These are phyloP conservation scores for Macrochelys suwanniensis DNA, from an alignment of 2,797 vertebrate species.

Conservation along the genomic window DNA sequence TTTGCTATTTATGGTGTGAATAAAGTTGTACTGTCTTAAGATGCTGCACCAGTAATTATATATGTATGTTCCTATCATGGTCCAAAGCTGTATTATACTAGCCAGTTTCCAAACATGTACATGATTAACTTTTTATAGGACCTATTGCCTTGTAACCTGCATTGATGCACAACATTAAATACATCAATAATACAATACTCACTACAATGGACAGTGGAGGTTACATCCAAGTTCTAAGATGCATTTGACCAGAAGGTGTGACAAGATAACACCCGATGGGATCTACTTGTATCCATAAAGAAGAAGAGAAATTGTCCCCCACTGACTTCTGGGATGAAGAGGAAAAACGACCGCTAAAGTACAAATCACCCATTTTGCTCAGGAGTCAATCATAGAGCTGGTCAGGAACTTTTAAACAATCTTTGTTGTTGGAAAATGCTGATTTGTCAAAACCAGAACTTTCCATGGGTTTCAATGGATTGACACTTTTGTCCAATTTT, in stretches of 20 bases:
- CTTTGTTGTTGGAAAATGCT: not conserved
- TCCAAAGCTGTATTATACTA: not conserved
- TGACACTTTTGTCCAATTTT: not conserved
- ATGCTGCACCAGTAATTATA: not conserved
- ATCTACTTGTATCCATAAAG: not conserved
- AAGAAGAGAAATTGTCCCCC: not conserved
- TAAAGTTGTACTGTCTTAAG: conserved; percentile 30
- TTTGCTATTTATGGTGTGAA: conserved; percentile 38
- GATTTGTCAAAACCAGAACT: not conserved
- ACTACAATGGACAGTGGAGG: not conserved
- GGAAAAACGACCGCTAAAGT: not conserved
- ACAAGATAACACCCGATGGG: not conserved
- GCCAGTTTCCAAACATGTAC: rapidly evolving
- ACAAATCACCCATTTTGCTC: not conserved
- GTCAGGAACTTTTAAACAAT: not conserved
- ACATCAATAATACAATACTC: not conserved
- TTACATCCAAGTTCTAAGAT: too few species aligned
- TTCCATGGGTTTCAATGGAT: not conserved
- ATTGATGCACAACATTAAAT: not conserved
- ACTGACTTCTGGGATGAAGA: not conserved
- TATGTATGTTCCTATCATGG: not conserved
- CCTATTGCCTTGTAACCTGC: not conserved
- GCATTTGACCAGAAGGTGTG: not conserved
- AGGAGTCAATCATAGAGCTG: not conserved
- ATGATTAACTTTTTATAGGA: not conserved